Evolutionary conservation across 2,888 invertebrate species (phyloP).

Genomic region (Onthophagus sagittarius): DNA sequence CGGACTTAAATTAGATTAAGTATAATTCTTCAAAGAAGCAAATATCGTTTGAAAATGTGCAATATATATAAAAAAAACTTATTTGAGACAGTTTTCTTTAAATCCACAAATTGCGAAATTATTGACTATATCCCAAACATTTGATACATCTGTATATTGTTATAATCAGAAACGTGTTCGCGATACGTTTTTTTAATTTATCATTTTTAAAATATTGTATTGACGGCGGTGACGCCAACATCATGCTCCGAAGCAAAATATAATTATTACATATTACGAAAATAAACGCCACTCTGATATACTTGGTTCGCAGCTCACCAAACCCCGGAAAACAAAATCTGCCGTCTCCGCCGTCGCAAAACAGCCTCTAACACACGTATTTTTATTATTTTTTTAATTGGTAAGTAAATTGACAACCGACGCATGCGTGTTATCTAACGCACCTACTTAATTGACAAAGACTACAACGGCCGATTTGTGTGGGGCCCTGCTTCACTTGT

Average conservation of each 20-base stretch:
- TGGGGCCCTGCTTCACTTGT: constrained; percentile 7
- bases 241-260: neutral
- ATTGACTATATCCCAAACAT: too few relatives aligned
- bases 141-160: too few relatives aligned
- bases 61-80: too few relatives aligned
- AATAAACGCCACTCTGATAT: neutral
- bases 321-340: neutral
- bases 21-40: too few relatives aligned
- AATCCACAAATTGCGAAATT: too few relatives aligned
- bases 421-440: constrained; percentile 44
- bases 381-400: neutral
- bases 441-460: constrained; percentile 45
- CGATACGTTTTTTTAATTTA: neutral
- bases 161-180: constrained; percentile 14
- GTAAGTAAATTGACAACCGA: constrained; percentile 45
- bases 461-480: constrained; percentile 39
- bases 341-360: constrained; percentile 30
- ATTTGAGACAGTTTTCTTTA: too few relatives aligned
- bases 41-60: too few relatives aligned
- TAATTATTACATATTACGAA: neutral
- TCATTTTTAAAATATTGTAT: neutral
- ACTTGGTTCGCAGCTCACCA: neutral
- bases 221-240: neutral
- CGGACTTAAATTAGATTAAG: too few relatives aligned
- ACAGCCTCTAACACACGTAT: constrained; percentile 44